These are phyloP conservation scores for Gari tellinella DNA, from an alignment of 2,888 invertebrate species.

Conservation along the genomic window DNA sequence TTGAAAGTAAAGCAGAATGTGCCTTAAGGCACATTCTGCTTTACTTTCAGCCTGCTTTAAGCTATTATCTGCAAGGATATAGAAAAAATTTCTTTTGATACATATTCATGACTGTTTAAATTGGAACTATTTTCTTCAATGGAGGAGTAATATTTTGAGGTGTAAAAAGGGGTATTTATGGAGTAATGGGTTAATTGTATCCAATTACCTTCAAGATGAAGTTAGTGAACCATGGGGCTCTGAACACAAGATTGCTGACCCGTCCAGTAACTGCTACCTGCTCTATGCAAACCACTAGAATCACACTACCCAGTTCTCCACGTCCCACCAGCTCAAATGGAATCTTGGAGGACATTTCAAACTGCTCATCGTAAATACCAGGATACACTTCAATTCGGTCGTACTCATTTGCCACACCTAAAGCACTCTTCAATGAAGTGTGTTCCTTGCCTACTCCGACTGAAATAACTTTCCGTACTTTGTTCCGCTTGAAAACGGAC, in stretches of 20 bases:
- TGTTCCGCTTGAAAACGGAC: conserved; percentile 68
- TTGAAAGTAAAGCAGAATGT: too few species aligned
- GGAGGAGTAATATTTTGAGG: too few species aligned
- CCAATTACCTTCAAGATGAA: conserved; percentile 78
- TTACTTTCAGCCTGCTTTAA: too few species aligned
- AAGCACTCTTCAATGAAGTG: conserved; percentile 73
- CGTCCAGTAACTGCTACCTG: conserved; percentile 76
- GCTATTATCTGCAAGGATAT: too few species aligned
- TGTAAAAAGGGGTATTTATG: too few species aligned
- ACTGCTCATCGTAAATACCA: conserved; percentile 82
- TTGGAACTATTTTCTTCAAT: too few species aligned
- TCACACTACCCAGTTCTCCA: conserved; percentile 78
- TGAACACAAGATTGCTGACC: conserved; percentile 78
- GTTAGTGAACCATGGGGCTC: conserved; percentile 81
- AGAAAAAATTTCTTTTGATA: too few species aligned
- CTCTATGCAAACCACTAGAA: conserved; percentile 78
- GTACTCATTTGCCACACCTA: conserved; percentile 76
- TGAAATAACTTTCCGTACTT: conserved; percentile 69
- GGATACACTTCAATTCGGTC: conserved; percentile 78
- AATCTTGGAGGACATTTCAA: conserved; percentile 80
- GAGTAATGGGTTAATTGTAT: too few species aligned
- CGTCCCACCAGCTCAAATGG: conserved; percentile 80
- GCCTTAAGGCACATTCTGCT: too few species aligned
- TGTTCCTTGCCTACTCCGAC: conserved; percentile 76
- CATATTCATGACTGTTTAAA: too few species aligned